Evolutionary conservation across 2,797 vertebrate species (phyloP).

Genomic region (Mormyrus hasselquistii): DNA sequence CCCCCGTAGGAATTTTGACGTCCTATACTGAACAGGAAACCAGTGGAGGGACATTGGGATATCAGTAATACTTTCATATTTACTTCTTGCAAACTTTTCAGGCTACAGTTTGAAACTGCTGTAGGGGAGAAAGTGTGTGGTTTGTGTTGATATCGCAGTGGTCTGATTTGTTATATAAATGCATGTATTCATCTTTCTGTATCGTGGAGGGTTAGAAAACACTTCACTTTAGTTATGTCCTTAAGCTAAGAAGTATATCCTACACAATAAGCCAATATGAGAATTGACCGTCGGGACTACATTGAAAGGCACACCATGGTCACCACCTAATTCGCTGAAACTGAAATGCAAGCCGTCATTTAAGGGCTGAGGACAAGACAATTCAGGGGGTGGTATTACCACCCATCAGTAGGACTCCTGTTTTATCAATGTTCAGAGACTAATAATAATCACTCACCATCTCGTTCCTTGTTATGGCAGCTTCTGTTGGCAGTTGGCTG

Average conservation of each 20-base stretch:
- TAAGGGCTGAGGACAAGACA: too few relatives aligned
- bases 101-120: background rate
- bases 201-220: background rate
- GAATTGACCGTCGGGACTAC: background rate
- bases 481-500: background rate
- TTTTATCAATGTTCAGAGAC: background rate
- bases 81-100: background rate
- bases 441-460: background rate
- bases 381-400: background rate
- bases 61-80: background rate
- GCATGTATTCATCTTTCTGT: background rate
- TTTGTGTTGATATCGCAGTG: background rate
- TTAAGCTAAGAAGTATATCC: background rate
- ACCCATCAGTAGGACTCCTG: background rate
- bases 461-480: background rate
- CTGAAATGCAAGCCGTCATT: background rate
- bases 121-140: background rate
- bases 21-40: background rate
- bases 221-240: background rate
- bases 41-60: background rate
- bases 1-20: too few relatives aligned
- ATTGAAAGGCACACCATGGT: background rate
- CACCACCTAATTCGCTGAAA: background rate
- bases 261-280: background rate
- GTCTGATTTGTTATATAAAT: background rate